A percentile compares a stretch with the other conserved stretches of the same genome.
phyloP scores from a whole-genome alignment of 2,888 invertebrate genomes.

The Parasteatoda lunata region DNA sequence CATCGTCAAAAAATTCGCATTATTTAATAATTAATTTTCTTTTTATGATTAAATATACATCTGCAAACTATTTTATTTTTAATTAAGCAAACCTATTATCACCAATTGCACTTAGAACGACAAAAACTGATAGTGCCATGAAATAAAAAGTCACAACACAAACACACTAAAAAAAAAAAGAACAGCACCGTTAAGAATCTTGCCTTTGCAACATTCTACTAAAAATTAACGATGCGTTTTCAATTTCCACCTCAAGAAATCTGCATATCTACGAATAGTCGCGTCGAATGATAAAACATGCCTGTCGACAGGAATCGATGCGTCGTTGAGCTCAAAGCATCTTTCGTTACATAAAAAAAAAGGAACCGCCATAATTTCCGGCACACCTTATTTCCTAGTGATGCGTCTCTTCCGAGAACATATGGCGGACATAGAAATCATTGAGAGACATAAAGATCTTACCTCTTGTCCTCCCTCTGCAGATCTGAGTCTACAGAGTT shows the following conservation, averaged over 20 bases:
- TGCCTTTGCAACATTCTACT: no score
- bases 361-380: slow-evolving; percentile 11
- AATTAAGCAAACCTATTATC: no score
- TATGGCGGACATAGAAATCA: slow-evolving; percentile 37
- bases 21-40: no score
- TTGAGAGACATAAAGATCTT: slow-evolving; percentile 15
- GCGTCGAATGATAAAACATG: background rate
- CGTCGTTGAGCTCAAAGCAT: background rate
- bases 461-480: slow-evolving; percentile 61
- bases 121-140: no score
- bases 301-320: background rate
- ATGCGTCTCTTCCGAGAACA: slow-evolving; percentile 13
- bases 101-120: no score
- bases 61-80: no score
- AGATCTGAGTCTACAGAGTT: slow-evolving; percentile 34
- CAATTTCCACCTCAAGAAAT: background rate
- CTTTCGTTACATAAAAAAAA: background rate
- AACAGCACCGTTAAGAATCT: no score
- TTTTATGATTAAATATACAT: no score
- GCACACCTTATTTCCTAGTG: background rate
- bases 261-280: background rate
- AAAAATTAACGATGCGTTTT: no score
- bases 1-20: no score
- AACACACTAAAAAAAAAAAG: no score
- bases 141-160: no score